Conservation (phyloP, 2,888 invertebrate species). For the Lepidonotus clava region DNA sequence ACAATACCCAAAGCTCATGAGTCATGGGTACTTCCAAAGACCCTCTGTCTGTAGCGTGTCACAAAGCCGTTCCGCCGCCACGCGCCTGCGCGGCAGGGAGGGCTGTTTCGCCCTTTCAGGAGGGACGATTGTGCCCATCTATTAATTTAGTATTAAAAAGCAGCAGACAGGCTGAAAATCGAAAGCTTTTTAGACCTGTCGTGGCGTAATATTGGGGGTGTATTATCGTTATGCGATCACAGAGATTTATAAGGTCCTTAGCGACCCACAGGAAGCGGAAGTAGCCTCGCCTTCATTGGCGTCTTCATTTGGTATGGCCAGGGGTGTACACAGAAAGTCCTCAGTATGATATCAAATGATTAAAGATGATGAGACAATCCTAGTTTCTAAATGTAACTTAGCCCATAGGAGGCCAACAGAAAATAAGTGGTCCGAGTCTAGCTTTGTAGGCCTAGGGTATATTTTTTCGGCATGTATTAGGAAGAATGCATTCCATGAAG, state of each 20-base stretch:
- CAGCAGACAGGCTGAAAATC: conserved; percentile 43
- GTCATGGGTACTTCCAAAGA: conserved; percentile 31
- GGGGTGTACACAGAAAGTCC: too few relatives aligned
- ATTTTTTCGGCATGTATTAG: too few relatives aligned
- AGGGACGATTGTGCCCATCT: too few relatives aligned
- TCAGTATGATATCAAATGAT: too few relatives aligned
- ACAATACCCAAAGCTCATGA: neutral
- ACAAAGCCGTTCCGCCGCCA: neutral
- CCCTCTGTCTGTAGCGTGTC: neutral
- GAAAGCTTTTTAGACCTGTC: conserved; percentile 27
- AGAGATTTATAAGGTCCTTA: conserved; percentile 19
- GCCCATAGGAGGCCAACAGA: too few relatives aligned
- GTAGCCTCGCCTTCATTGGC: conserved; percentile 3
- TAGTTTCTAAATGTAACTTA: too few relatives aligned
- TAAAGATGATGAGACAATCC: too few relatives aligned
- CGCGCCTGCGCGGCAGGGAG: neutral
- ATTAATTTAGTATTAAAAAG: conserved; percentile 29
- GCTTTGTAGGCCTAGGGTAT: too few relatives aligned
- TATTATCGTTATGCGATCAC: conserved; percentile 1
- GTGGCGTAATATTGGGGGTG: neutral
- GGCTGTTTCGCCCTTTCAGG: too few relatives aligned
- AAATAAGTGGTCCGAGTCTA: too few relatives aligned
- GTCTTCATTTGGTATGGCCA: conserved; percentile 29
- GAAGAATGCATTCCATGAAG: too few relatives aligned
- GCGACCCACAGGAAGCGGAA: neutral